These are phyloP conservation scores for Epinephelus cyanopodus DNA, from an alignment of 2,113 vertebrate genomes.

Conservation along the genomic window DNA sequence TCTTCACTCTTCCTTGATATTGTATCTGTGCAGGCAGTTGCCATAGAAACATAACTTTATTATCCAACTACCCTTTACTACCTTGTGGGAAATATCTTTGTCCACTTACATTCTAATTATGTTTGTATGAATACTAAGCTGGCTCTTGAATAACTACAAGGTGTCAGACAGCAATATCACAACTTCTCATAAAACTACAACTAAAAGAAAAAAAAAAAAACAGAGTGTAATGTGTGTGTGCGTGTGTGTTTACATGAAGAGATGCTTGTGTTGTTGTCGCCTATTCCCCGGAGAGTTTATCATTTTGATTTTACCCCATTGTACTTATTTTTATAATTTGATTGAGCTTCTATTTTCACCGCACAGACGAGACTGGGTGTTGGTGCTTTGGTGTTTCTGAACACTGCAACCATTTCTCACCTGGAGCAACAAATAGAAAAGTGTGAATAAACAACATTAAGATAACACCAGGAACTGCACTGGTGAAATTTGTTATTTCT, in stretches of 20 bases:
- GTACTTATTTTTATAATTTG: slow-evolving; percentile 19
- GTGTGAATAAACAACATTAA: slow-evolving; percentile 28
- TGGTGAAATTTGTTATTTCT: slow-evolving; percentile 1
- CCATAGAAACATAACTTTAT: slow-evolving; percentile 83
- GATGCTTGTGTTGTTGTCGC: neutral
- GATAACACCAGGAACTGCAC: neutral
- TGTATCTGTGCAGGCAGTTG: slow-evolving; percentile 70
- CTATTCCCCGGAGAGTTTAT: slow-evolving; percentile 9
- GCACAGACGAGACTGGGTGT: neutral
- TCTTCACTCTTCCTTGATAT: slow-evolving; percentile 66
- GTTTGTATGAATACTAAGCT: slow-evolving; percentile 70
- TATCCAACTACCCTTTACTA: slow-evolving; percentile 76
- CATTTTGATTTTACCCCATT: slow-evolving; percentile 12
- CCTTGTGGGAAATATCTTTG: slow-evolving; percentile 76
- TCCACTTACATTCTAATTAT: slow-evolving; percentile 72
- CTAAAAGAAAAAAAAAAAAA: neutral
- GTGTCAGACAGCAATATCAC: slow-evolving; percentile 58
- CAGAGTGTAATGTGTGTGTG: neutral
- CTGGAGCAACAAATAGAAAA: slow-evolving; percentile 10
- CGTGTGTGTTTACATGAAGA: slow-evolving; percentile 20
- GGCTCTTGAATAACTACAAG: slow-evolving; percentile 53
- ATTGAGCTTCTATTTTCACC: neutral
- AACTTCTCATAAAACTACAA: slow-evolving; percentile 34
- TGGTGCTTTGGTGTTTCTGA: slow-evolving; percentile 6
- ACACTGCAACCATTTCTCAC: slow-evolving; percentile 20